Evolutionary conservation across 2,888 invertebrate species (phyloP).

Genomic region (Dynastes maya): DNA sequence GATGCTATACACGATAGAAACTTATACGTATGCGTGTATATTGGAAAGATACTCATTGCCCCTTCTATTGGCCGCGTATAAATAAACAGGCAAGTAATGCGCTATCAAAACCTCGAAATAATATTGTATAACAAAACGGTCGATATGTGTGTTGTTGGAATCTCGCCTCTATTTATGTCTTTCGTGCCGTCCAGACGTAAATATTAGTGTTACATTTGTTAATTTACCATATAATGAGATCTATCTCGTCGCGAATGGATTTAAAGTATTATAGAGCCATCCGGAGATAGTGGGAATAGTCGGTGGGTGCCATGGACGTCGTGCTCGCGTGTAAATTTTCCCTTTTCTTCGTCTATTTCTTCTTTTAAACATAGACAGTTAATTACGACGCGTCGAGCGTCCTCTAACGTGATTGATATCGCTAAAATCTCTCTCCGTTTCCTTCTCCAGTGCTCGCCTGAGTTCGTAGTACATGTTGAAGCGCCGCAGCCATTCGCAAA

Average conservation of each 20-base stretch:
- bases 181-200: conserved; percentile 29
- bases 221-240: conserved; percentile 44
- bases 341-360: not conserved
- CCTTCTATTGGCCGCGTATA: conserved; percentile 1
- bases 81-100: conserved; percentile 10
- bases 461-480: not conserved
- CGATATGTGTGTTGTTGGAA: conserved; percentile 25
- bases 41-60: conserved; percentile 1
- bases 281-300: not conserved
- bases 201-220: conserved; percentile 46
- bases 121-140: conserved; percentile 19
- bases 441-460: not conserved
- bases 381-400: not conserved
- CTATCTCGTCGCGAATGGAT: conserved; percentile 33
- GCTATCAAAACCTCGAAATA: conserved; percentile 4
- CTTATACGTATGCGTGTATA: not conserved
- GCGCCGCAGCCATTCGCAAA: conserved; percentile 10
- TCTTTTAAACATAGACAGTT: conserved; percentile 36
- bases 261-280: conserved; percentile 29
- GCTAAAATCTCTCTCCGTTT: not conserved
- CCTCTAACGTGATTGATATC: not conserved
- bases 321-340: conserved; percentile 12
- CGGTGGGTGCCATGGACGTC: not conserved
- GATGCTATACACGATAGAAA: no score
- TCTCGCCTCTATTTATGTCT: conserved; percentile 38